These are phyloP conservation scores for Melanargia galathea DNA, from an alignment of 2,888 invertebrate species.

Conservation along the genomic window DNA sequence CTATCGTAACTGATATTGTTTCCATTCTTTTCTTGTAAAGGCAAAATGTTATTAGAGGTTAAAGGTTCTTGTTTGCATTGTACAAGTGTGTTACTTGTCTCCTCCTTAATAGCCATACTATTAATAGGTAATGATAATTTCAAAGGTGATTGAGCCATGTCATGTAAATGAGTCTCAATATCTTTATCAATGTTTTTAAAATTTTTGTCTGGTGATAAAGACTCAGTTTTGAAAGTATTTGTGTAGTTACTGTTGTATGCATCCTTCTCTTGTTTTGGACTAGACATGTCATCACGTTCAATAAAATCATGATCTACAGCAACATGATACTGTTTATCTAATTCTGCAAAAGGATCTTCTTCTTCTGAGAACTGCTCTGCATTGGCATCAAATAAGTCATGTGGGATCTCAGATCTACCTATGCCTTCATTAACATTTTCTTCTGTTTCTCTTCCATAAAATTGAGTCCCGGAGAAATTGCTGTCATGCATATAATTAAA, in stretches of 20 bases:
- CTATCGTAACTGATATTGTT: slow-evolving; percentile 37
- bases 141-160: slow-evolving; percentile 34
- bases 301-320: slow-evolving; percentile 74
- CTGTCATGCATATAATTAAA: slow-evolving; percentile 43
- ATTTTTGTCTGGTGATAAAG: slow-evolving; percentile 27
- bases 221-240: slow-evolving; percentile 46
- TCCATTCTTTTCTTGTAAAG: slow-evolving; percentile 37
- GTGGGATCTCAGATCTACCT: slow-evolving; percentile 12
- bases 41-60: slow-evolving; percentile 31
- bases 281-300: slow-evolving; percentile 54
- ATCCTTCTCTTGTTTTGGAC: slow-evolving; percentile 38
- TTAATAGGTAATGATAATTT: slow-evolving; percentile 32
- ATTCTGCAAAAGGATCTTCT: slow-evolving; percentile 73
- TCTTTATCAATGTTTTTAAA: slow-evolving; percentile 32
- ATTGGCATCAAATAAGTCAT: slow-evolving; percentile 61
- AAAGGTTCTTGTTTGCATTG: slow-evolving; percentile 11
- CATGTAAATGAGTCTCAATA: slow-evolving; percentile 33
- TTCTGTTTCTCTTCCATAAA: slow-evolving; percentile 27
- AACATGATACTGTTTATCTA: slow-evolving; percentile 76
- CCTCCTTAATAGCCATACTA: slow-evolving; percentile 24
- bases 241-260: slow-evolving; percentile 20
- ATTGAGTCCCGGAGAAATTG: slow-evolving; percentile 38
- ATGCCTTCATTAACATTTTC: slow-evolving; percentile 43
- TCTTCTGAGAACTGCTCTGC: slow-evolving; percentile 60
- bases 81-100: not conserved